Base-by-base conservation (phyloP, 2,888 invertebrate species). In the Dasysyrphus tricinctus region DNA sequence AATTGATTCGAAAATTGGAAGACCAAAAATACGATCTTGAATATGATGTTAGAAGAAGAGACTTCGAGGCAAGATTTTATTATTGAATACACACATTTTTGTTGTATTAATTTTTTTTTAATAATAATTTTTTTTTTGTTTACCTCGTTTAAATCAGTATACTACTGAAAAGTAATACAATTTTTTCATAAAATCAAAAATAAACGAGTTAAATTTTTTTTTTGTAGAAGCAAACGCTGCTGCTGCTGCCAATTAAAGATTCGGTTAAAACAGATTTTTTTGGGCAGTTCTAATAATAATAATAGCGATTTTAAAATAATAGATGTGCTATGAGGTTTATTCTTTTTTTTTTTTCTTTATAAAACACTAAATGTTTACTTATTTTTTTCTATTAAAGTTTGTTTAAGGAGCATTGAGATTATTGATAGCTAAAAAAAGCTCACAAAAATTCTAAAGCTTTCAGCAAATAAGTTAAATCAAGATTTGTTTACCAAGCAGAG, bases 11-110 rank as follows among this genome's bases (percentile, higher is more conserved):
- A 82, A 90, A 90, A 90, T 91, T 93, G 92, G 92, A 93, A 91
- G 91, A 91, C 90, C 90, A 96, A 94, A 99, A 99, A 95, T 99
- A 97, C 95, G 99, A 99, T 95, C 96, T 98, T 94, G 99, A 99
- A 95, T 95, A 96, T 94, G 97, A 97, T 94, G 98, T 98, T 94
- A 95, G 97, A 94, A 96, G 96, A 94, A 98, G 97, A 96, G 97
- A 97, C 93, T 95, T 96, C 93, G 98, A 99, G 97, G 98, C 98
- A 95, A 94, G 95, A 92, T 72, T 82, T 81, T 74, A 37, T 81
- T 74, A 37, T 69, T 83, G 34, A 67, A 74, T 80, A 81, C 73
- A 63, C 67, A 51, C 61, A n/a, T 86, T 82, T 79, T 86, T 75
- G 82, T 82, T 79, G 78, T 86, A 75, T 86, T 74, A 57, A 56